Evolutionary conservation across 2,888 invertebrate species (phyloP), one percentile per base, ranked within the genome.

Genomic region (Thalpophila matura): DNA sequence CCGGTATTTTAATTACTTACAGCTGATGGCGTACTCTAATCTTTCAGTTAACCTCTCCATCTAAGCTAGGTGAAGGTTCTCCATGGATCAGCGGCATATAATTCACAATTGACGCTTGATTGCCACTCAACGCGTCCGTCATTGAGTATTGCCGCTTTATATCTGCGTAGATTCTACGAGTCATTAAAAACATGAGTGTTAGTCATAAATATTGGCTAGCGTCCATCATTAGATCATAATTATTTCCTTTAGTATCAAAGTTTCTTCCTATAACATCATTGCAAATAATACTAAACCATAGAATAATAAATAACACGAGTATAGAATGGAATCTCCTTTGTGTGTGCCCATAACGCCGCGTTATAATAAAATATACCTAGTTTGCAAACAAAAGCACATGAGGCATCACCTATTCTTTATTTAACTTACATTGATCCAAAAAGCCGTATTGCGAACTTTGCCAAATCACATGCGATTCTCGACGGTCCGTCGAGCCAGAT

Each of bases 101-200:
- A 47, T 26, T 47, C 14, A 31, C 46, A 51, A 46, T 68, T 35
- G 10, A 14, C 9, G 22, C 46, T 51, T 51, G 69, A 69, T 69
- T 42, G 50, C 3, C 46, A 18, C 35, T 57, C 20, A 43, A 37
- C 46, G 33, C 27, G 10, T 14, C 7, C 14, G 14, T 22, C 10
- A 22, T 5, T 4, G 9, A 4, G 16, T 18, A 10, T 0, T 16
- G 27, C 14, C 14, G 4, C 37, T 38, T 51, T 31, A 47, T 33
- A 26, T 40, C 26, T 4, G 4, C 20, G 43, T 24, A 50, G 42
- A 31, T 26, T 31, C 31, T 10, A 18, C 1, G 26, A 22, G 12
- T 29, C 1, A 50, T 29, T 64, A 24, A 29, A 6, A 53, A 20
- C n/a, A 16, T 31, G 24, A 38, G 5, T 0, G 5, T 3, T 20